Conservation (phyloP, 2,113 vertebrate genomes). For the Xyliphius kryptos region DNA sequence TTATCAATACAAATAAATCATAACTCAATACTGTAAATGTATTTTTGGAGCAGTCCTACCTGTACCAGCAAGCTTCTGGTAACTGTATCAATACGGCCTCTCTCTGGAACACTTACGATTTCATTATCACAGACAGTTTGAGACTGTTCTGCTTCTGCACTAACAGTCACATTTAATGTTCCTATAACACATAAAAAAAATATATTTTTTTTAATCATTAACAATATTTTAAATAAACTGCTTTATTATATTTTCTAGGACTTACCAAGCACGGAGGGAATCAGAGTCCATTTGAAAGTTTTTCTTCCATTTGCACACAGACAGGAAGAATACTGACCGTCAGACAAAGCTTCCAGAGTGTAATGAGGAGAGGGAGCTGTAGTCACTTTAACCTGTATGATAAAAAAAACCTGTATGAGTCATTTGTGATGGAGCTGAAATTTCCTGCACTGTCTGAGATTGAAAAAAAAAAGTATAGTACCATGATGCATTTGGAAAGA, state of each 20-base stretch:
- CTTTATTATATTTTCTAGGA: background rate
- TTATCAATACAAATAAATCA: too few species aligned
- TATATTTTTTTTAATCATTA: slow-evolving; percentile 46
- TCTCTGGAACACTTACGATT: slow-evolving; percentile 62
- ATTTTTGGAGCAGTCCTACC: slow-evolving; percentile 53
- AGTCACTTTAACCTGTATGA: slow-evolving; percentile 60
- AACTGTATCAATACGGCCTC: slow-evolving; percentile 68
- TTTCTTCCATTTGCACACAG: slow-evolving; percentile 57
- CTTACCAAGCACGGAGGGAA: slow-evolving; percentile 64
- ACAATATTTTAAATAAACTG: background rate
- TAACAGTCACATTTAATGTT: slow-evolving; percentile 63
- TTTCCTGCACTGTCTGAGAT: too few species aligned
- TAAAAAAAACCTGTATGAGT: slow-evolving; percentile 18
- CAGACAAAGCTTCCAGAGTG: slow-evolving; percentile 53
- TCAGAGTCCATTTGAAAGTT: slow-evolving; percentile 60
- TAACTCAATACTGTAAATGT: too few species aligned
- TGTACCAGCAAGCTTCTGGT: slow-evolving; percentile 66
- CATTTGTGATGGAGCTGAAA: background rate
- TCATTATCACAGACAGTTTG: slow-evolving; percentile 58
- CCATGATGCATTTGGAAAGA: slow-evolving; percentile 66
- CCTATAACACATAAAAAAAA: slow-evolving; percentile 49
- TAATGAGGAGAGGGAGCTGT: slow-evolving; percentile 57
- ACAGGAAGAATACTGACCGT: slow-evolving; percentile 54
- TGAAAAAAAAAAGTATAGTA: too few species aligned
- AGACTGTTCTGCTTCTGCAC: slow-evolving; percentile 64